Evolutionary conservation across 1,140 invertebrate species (phyloP).

Genomic region (Palaemon carinicauda): DNA sequence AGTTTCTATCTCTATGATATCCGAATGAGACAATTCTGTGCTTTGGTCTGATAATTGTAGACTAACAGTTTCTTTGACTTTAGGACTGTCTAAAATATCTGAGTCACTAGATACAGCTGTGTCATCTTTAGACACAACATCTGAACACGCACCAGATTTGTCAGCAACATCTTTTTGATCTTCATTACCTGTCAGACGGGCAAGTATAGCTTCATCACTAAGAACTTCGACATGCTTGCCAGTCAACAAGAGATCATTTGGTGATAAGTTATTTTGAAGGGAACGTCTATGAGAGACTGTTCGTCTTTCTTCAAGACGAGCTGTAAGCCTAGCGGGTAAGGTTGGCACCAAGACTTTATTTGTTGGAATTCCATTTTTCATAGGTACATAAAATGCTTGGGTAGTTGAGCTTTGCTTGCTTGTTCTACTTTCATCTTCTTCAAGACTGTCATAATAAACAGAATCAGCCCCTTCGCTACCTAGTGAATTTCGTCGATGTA

Average conservation of each 20-base stretch:
- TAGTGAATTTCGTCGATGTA: not conserved
- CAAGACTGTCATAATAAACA: constrained; percentile 56
- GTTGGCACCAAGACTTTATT: not conserved
- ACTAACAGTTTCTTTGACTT: not conserved
- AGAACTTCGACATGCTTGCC: constrained; percentile 2
- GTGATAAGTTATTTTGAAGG: not conserved
- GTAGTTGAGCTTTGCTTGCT: not conserved
- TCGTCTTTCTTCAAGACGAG: constrained; percentile 16
- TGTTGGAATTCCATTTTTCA: not conserved
- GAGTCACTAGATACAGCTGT: not conserved
- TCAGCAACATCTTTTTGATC: not conserved
- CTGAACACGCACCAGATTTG: not conserved
- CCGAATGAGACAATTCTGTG: not conserved
- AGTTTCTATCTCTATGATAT: not conserved
- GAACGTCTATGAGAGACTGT: not conserved
- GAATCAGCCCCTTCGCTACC: constrained; percentile 22
- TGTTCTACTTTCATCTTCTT: constrained; percentile 43
- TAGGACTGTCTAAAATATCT: constrained; percentile 20
- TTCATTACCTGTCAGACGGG: not conserved
- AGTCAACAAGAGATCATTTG: constrained; percentile 2
- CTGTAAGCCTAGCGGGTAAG: constrained; percentile 22
- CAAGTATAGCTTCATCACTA: not conserved
- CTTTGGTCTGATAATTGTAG: not conserved
- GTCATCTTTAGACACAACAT: not conserved
- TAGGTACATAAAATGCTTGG: constrained; percentile 44